Percentiles rank a stretch among this genome's conserved stretches.
Conservation (phyloP, 1,140 invertebrate species). For the Apolygus lucorum region DNA sequence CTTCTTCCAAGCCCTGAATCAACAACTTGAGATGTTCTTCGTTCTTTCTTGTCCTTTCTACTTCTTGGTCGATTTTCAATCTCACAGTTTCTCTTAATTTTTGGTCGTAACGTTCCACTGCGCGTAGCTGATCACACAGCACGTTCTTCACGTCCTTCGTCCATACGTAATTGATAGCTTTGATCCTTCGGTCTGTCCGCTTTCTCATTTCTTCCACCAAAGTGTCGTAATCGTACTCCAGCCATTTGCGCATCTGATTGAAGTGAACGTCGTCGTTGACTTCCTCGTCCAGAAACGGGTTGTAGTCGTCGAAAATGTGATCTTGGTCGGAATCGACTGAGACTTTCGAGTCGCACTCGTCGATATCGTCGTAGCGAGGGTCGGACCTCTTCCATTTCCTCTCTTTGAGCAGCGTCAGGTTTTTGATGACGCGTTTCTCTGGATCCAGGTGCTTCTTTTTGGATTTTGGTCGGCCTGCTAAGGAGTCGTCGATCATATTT, state of each 20-base stretch:
- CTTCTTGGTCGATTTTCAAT: background rate
- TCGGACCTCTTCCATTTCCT: background rate
- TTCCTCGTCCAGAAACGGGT: background rate
- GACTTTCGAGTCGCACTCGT: background rate
- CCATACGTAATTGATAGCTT: background rate
- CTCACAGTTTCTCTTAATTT: background rate
- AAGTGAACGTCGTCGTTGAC: background rate
- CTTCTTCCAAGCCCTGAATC: background rate
- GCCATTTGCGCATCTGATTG: background rate
- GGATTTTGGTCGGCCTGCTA: background rate
- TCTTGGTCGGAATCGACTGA: background rate
- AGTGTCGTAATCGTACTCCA: background rate
- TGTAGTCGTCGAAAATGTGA: conserved; percentile 5
- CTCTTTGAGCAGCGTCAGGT: background rate
- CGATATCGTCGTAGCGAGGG: background rate
- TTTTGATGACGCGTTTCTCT: background rate
- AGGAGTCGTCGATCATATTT: background rate
- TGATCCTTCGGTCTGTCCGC: background rate
- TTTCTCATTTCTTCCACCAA: background rate
- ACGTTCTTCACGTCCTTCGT: background rate
- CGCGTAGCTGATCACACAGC: background rate
- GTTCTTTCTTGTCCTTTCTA: background rate
- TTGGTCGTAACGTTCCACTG: background rate
- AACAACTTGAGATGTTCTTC: background rate
- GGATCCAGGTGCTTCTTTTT: background rate